Conservation (phyloP, 2,113 vertebrate genomes). For the Scophthalmus maximus region DNA sequence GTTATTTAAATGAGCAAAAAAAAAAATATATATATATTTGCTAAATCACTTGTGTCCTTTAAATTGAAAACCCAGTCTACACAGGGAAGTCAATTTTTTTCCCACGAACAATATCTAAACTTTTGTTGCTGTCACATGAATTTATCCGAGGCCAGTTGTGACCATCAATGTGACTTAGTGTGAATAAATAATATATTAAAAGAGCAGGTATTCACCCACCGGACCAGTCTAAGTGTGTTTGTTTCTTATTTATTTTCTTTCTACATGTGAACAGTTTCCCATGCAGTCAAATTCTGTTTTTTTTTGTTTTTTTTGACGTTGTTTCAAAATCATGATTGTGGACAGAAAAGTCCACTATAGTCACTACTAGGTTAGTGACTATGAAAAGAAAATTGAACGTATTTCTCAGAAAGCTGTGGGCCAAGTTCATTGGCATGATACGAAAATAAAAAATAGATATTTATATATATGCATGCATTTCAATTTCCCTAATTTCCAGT, state of each 20-base stretch:
- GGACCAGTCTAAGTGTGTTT: neutral
- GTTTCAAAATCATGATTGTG: too few species aligned
- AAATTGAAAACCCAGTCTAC: too few species aligned
- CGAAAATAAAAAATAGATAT: too few species aligned
- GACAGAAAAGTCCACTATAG: too few species aligned
- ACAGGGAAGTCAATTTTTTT: neutral
- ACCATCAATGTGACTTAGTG: constrained; percentile 21
- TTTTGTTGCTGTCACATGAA: constrained; percentile 1
- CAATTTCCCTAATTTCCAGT: too few species aligned
- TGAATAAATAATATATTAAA: constrained; percentile 46
- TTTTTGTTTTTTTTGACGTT: neutral
- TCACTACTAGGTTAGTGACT: too few species aligned
- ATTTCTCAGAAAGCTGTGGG: too few species aligned
- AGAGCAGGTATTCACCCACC: neutral
- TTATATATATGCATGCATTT: too few species aligned
- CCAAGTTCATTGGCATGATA: too few species aligned
- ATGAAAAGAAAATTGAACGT: too few species aligned
- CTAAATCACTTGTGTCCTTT: too few species aligned
- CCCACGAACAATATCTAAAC: neutral
- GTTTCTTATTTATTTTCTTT: neutral
- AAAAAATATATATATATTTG: too few species aligned
- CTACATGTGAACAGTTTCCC: neutral
- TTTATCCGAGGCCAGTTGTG: constrained; percentile 32
- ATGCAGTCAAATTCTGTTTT: neutral
- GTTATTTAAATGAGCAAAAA: neutral